Evolutionary conservation across 2,888 invertebrate genomes (phyloP), one percentile per base, ranked within the genome.

Genomic region (Ctenicera cuprea): DNA sequence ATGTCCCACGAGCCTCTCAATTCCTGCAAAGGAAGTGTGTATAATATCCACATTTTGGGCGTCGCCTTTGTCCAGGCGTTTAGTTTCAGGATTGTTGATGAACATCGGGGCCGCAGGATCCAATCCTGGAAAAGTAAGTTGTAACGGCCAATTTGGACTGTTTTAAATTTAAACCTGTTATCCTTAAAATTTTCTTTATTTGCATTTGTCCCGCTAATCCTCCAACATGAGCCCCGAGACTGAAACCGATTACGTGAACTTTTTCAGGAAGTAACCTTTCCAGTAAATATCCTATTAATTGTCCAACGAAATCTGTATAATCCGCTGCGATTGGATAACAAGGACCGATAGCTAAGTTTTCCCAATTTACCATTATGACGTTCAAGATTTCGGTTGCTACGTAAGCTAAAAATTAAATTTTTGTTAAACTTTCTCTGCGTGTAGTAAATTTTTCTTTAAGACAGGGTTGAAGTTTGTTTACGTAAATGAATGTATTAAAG

Each of bases 351-450:
- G 75, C 69, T 9, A 75, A 41, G 50, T 41, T 70, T 63, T 70
- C 30, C 75, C 75, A 75, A 37, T 75, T 70, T 5, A 75, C 72
- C 73, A 75, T 73, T 18, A 75, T 73, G 3, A 75, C 70, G 22
- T 75, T 75, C 8, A 61, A 54, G 5, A 54, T 33, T 33, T 33
- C 9, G 0, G 48, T 70, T 11, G 43, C 11, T 7, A 73, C 38
- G 38, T 69, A 73, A 57, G 18, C 72, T 69, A 33, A 26, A 72
- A 65, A 54, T n/a, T n/a, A 37, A 3, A 57, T 57, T 37, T 33
- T 26, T 26, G 3, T 48, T 48, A 48, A 48, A n/a, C n/a, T n/a
- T n/a, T n/a, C n/a, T n/a, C n/a, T n/a, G n/a, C n/a, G n/a, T n/a
- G n/a, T n/a, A 48, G n/a, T 48, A 18, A 48, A n/a, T 48, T 16